A percentile compares a stretch with the other conserved stretches of the same genome.
These are phyloP conservation scores for Pluvianellus socialis DNA, from an alignment of 2,113 vertebrate species.

Conservation along the genomic window DNA sequence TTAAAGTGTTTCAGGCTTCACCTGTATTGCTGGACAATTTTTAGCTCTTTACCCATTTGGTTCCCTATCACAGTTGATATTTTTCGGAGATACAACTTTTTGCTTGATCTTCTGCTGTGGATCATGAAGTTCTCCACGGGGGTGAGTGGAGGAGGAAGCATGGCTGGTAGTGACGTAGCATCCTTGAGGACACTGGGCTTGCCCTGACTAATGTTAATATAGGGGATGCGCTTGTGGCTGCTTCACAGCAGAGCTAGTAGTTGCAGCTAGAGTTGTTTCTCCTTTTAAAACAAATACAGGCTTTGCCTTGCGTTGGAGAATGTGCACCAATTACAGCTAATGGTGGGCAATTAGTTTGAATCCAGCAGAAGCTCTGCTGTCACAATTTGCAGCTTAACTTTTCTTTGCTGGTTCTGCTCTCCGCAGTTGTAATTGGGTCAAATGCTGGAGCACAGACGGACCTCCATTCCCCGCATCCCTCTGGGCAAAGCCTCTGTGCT, in stretches of 20 bases:
- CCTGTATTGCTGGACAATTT: not conserved
- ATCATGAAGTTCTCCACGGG: not conserved
- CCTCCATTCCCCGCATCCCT: accelerated
- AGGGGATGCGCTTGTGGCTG: not conserved
- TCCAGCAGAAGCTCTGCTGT: not conserved
- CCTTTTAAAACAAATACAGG: not conserved
- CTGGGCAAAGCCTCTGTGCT: accelerated
- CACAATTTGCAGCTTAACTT: not conserved
- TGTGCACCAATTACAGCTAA: not conserved
- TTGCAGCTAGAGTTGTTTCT: not conserved
- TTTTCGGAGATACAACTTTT: not conserved
- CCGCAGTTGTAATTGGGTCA: not conserved
- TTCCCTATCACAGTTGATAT: not conserved
- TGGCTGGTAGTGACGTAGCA: not conserved
- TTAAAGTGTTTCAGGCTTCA: not conserved
- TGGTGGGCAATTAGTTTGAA: not conserved
- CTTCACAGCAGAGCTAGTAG: too few species aligned
- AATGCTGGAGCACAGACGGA: not conserved
- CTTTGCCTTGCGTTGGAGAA: not conserved
- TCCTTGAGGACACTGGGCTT: not conserved
- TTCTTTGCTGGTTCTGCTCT: not conserved
- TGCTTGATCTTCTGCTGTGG: accelerated
- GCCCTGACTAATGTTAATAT: accelerated
- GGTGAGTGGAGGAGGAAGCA: accelerated
- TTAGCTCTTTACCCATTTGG: not conserved